Base-by-base conservation (phyloP, 2,113 vertebrate species). In the Coryphaenoides rupestris region DNA sequence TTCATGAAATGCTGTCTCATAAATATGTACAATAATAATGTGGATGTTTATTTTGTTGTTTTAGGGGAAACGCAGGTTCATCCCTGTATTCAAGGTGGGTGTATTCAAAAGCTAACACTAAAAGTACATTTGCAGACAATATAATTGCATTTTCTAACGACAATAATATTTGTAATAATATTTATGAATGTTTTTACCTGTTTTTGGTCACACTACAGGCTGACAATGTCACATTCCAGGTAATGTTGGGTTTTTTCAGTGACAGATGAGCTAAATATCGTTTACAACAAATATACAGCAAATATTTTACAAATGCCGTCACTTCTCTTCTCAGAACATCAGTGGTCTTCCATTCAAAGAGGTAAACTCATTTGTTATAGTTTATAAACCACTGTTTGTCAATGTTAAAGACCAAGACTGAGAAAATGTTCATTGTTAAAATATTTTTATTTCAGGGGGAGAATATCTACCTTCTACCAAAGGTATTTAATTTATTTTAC, bases 211-310 rank as follows among this genome's bases (percentile, higher is more conserved):
- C 15, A 56, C 26, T 70, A 57, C 55, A 88, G 87, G 55, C 57
- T 21, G 55, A 77, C 19, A 84, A 83, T 19, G 68, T 86, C 23
- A 70, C 68, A 26, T 40, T 85, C 55, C 66, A 82, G 84, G 87
- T 88, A 71, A 65, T 15, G 3, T 23, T 21, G 13, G 46, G n/a
- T 59, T 60, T 52, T 21, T 52, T 28, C 26, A 22, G 24, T 52
- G 47, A 17, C 47, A 24, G 26, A n/a, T 40, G 10, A 40, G 28
- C 28, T 33, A 33, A 7, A 40, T 40, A 40, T 40, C 9, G 9
- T 13, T 40, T 13, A 13, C 6, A 40, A 40, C 33, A 40, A 3
- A 26, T 6, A 26, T 26, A 26, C 13, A 13, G 10, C 65, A 22
- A 22, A 6, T 3, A 57, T n/a, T 3, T 53, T 59, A n/a, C n/a